These are phyloP conservation scores for Cheilosia soror DNA, from an alignment of 2,888 invertebrate species.

Conservation along the genomic window DNA sequence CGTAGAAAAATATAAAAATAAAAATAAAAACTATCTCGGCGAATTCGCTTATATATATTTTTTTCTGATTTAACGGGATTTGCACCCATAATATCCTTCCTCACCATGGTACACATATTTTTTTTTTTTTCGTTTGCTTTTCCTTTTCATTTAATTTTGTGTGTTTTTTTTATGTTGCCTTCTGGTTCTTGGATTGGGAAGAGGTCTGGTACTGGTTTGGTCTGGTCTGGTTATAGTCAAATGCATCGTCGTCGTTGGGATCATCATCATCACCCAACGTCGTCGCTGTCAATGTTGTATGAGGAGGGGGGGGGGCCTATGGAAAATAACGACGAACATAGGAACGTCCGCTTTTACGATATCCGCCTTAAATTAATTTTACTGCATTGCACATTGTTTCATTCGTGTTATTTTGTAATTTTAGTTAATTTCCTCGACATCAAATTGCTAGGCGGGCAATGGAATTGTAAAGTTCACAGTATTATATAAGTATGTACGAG, in stretches of 20 bases:
- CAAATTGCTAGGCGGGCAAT: conserved; percentile 10
- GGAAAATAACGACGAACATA: conserved; percentile 5
- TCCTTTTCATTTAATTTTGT: conserved; percentile 67
- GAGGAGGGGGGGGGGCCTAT: background rate
- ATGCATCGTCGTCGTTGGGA: conserved; percentile 58
- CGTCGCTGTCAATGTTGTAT: conserved; percentile 5
- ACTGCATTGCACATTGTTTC: conserved; percentile 69
- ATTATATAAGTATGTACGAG: no score
- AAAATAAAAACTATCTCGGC: conserved; percentile 49
- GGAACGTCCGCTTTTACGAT: conserved; percentile 33
- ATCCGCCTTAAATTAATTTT: conserved; percentile 60
- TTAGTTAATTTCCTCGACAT: conserved; percentile 56
- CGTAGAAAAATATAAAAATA: conserved; percentile 20
- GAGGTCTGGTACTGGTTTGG: background rate
- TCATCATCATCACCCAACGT: conserved; percentile 25
- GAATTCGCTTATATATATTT: conserved; percentile 57
- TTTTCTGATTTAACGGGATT: conserved; percentile 52
- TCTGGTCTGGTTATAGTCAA: conserved; percentile 28
- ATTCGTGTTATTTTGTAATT: conserved; percentile 70
- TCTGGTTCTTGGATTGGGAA: background rate
- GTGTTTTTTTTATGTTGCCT: conserved; percentile 43
- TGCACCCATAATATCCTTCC: conserved; percentile 56
- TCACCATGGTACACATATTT: conserved; percentile 32
- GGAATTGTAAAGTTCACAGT: background rate
- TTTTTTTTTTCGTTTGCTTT: conserved; percentile 46